phyloP scores from a whole-genome alignment of 2,888 invertebrate genomes.

The Drosophila anomelani region DNA sequence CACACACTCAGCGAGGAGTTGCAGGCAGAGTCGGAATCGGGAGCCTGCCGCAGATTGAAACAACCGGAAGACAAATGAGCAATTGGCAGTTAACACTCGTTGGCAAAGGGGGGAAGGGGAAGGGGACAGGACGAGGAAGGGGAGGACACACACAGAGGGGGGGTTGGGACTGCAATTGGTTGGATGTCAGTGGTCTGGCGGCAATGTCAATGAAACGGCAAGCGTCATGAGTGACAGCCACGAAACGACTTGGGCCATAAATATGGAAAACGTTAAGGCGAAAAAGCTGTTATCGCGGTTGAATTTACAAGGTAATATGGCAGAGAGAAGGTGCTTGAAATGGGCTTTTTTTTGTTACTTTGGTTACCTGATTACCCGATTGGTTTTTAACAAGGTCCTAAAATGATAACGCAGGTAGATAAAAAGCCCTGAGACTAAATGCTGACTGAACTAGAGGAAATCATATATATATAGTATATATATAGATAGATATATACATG shows the following conservation, averaged over 20 bases:
- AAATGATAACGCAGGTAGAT: neutral
- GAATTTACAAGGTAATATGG: neutral
- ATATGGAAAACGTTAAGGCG: neutral
- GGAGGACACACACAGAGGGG: neutral
- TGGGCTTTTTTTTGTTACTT: neutral
- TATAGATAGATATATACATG: no score
- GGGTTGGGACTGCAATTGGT: constrained; percentile 30
- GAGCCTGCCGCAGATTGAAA: constrained; percentile 29
- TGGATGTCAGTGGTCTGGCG: constrained; percentile 15
- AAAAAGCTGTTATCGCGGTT: constrained; percentile 1
- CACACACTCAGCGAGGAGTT: neutral
- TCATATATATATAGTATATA: no score
- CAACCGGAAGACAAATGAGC: constrained; percentile 69
- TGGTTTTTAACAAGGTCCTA: neutral
- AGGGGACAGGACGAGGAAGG: no score
- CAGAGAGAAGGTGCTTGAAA: neutral
- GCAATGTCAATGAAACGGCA: neutral
- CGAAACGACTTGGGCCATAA: constrained; percentile 2
- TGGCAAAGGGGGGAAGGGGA: neutral
- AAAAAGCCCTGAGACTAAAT: neutral
- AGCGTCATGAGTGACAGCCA: constrained; percentile 9
- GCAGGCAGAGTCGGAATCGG: neutral
- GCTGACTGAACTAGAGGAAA: neutral
- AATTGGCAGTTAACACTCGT: constrained; percentile 53
- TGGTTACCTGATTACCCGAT: neutral